phyloP scores from a whole-genome alignment of 2,113 vertebrate species.

The Phoxinus phoxinus region DNA sequence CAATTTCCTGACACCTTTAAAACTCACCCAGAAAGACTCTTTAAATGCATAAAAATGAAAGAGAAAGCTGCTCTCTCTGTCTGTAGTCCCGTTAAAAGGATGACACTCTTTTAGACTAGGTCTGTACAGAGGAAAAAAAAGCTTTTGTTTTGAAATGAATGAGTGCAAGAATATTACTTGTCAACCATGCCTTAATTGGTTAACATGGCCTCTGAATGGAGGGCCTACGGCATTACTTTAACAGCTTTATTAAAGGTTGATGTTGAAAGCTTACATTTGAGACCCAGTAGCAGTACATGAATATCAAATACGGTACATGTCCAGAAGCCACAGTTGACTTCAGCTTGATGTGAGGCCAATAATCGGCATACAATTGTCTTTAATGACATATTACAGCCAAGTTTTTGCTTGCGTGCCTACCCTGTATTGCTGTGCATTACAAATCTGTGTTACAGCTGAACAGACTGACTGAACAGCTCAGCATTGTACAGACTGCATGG shows the following conservation, averaged over 20 bases:
- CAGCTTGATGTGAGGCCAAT: slow-evolving; percentile 16
- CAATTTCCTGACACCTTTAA: slow-evolving; percentile 23
- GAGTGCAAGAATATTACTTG: slow-evolving; percentile 36
- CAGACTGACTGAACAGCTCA: slow-evolving; percentile 21
- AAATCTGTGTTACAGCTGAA: slow-evolving; percentile 37
- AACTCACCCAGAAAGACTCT: slow-evolving; percentile 6
- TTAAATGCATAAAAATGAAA: slow-evolving; percentile 31
- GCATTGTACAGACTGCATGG: slow-evolving; percentile 40
- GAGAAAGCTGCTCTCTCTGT: neutral
- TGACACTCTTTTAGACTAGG: slow-evolving; percentile 5
- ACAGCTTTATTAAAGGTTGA: slow-evolving; percentile 52
- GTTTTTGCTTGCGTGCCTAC: neutral
- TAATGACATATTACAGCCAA: slow-evolving; percentile 6
- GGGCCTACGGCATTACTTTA: slow-evolving; percentile 40
- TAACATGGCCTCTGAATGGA: slow-evolving; percentile 48
- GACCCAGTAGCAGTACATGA: slow-evolving; percentile 28
- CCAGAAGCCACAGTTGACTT: slow-evolving; percentile 29
- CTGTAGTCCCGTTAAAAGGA: slow-evolving; percentile 21
- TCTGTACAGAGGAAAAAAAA: neutral
- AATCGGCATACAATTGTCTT: slow-evolving; percentile 34
- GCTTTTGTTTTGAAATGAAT: slow-evolving; percentile 22
- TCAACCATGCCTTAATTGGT: slow-evolving; percentile 48
- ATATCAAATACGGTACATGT: slow-evolving; percentile 11
- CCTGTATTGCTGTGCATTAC: neutral
- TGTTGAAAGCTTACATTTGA: slow-evolving; percentile 36